Evolutionary conservation across 2,888 invertebrate genomes (phyloP), one percentile per base, ranked within the genome.

Genomic region (Schizotus pectinicornis): DNA sequence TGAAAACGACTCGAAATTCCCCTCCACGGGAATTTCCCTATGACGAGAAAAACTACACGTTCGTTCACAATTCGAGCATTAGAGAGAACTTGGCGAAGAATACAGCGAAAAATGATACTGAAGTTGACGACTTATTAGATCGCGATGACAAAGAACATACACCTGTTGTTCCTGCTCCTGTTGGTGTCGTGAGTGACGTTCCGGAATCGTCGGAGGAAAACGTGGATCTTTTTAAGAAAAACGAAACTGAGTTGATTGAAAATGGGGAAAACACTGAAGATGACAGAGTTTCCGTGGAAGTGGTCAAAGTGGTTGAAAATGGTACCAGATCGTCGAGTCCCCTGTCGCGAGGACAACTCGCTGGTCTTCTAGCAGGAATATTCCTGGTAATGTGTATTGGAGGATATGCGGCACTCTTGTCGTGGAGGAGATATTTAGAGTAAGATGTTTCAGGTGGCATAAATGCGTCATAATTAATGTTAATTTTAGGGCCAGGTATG

Each of bases 381-480:
- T 77, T 81, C 50, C 73, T 78, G 6, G 56, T 76, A 1, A 61
- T 76, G 6, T 75, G 77, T 6, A 62, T 78, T 1, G 36, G 75
- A 31, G 77, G 73, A 7, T 81, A 81, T 59, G 61, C 76, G 34
- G 77, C 75, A 31, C 72, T 81, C 42, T 65, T 81, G 7, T 59
- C 75, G 7, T 81, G 81, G 79, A 77, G 79, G 56, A 73, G 79
- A 61, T 75, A 76, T 56, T 67, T 80, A 35, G 80, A 80, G 82
- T 82, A 70, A 80, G 77, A 70, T 11, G 6, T 36, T 43, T 30
- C 5, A 62, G 32, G n/a, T n/a, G n/a, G n/a, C n/a, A n/a, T n/a
- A n/a, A n/a, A n/a, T 47, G n/a, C 31, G 7, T 9, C 22, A 45
- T 37, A 8, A 22, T 22, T 22, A 5, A 14, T 49, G 49, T 58